These are phyloP conservation scores for Drosophila mulleri DNA, from an alignment of 2,888 invertebrate genomes.

Conservation along the genomic window DNA sequence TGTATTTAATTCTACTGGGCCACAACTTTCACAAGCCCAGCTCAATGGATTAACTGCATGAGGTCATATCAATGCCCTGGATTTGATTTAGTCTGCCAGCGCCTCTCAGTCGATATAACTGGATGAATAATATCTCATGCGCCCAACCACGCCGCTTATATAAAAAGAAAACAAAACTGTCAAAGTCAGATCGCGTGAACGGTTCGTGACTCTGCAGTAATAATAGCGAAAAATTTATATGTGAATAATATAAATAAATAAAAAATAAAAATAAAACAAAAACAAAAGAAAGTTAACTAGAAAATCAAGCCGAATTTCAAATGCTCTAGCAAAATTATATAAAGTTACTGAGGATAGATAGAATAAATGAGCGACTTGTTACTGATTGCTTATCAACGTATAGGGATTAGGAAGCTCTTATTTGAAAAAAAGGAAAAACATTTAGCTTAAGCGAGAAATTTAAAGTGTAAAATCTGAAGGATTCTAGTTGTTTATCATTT, in stretches of 20 bases:
- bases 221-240: slow-evolving; percentile 36
- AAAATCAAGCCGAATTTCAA: slow-evolving; percentile 2
- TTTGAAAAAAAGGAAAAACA: no score
- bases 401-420: no score
- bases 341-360: no score
- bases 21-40: slow-evolving; percentile 54
- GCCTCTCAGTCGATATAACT: slow-evolving; percentile 40
- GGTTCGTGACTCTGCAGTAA: slow-evolving; percentile 72
- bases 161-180: slow-evolving; percentile 56
- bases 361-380: no score
- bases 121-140: slow-evolving; percentile 68
- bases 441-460: no score
- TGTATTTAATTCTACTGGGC: slow-evolving; percentile 30
- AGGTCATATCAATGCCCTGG: slow-evolving; percentile 48
- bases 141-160: slow-evolving; percentile 40
- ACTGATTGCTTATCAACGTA: no score
- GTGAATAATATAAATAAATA: slow-evolving; percentile 12
- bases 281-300: slow-evolving; percentile 13
- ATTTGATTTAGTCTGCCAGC: slow-evolving; percentile 40
- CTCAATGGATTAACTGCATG: slow-evolving; percentile 50
- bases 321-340: slow-evolving; percentile 19
- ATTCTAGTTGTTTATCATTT: no score
- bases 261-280: slow-evolving; percentile 26
- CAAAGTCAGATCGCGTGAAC: slow-evolving; percentile 48
- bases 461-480: no score